phyloP scores from a whole-genome alignment of 2,797 vertebrate species.

The Cephalopachus bancanus region DNA sequence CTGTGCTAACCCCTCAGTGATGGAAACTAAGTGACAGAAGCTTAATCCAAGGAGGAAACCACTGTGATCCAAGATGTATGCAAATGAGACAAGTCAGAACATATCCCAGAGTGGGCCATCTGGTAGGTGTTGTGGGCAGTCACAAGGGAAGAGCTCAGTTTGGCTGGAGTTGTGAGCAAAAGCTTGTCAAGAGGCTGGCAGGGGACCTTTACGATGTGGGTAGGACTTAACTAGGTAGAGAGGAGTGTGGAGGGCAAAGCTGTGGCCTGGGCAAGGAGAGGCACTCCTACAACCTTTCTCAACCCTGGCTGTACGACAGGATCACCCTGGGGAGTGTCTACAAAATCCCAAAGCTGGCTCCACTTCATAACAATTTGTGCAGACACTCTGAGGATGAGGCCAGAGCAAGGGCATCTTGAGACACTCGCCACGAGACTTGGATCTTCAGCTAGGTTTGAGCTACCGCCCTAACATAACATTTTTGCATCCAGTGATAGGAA shows the following conservation, averaged over 20 bases:
- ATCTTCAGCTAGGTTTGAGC: background rate
- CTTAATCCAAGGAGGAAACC: background rate
- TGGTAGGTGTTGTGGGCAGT: background rate
- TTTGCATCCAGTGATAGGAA: conserved; percentile 27
- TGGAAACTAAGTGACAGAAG: background rate
- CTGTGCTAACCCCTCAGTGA: background rate
- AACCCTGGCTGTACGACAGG: background rate
- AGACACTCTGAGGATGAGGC: background rate
- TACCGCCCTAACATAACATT: background rate
- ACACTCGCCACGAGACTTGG: background rate
- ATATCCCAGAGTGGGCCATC: background rate
- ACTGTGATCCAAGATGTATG: background rate
- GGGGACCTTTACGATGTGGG: background rate
- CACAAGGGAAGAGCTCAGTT: background rate
- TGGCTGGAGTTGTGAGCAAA: background rate
- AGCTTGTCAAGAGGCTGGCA: background rate
- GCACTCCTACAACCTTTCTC: background rate
- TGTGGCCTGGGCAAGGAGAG: background rate
- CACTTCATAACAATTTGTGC: background rate
- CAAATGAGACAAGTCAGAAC: background rate
- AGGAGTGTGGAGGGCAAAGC: background rate
- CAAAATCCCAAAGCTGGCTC: background rate
- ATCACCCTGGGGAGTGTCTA: background rate
- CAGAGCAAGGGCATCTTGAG: no score
- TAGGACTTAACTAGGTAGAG: background rate